phyloP scores from a whole-genome alignment of 2,797 vertebrate species.

The Acanthiza pusilla region DNA sequence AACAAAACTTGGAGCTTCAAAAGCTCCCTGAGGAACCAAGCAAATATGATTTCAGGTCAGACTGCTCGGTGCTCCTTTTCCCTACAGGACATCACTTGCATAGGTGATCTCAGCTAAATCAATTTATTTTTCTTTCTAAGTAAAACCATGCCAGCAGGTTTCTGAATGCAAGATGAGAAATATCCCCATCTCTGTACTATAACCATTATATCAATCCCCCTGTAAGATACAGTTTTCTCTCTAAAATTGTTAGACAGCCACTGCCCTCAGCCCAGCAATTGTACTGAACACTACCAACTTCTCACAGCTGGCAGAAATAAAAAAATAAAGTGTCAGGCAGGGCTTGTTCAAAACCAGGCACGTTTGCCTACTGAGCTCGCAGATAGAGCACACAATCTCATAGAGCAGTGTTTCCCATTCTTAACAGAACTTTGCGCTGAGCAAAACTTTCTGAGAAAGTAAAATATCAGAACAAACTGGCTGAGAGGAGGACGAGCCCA shows the following conservation, averaged over 20 bases:
- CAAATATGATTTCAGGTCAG: neutral
- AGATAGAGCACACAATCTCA: neutral
- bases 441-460: neutral
- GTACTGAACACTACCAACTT: neutral
- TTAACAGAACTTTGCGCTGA: fast-evolving
- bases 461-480: neutral
- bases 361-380: neutral
- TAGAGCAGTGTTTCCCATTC: fast-evolving
- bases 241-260: neutral
- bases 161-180: neutral
- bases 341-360: neutral
- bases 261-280: neutral
- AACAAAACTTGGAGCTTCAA: neutral
- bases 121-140: neutral
- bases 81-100: neutral
- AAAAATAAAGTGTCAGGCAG: neutral
- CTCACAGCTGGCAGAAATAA: neutral
- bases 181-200: neutral
- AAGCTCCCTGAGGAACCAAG: neutral
- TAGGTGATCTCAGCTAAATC: neutral
- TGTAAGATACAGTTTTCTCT: neutral
- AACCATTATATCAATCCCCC: fast-evolving
- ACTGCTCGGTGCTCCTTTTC: neutral
- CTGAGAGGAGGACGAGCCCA: neutral
- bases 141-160: neutral